Conservation (phyloP, 2,888 invertebrate genomes). For the Limnephilus rhombicus region DNA sequence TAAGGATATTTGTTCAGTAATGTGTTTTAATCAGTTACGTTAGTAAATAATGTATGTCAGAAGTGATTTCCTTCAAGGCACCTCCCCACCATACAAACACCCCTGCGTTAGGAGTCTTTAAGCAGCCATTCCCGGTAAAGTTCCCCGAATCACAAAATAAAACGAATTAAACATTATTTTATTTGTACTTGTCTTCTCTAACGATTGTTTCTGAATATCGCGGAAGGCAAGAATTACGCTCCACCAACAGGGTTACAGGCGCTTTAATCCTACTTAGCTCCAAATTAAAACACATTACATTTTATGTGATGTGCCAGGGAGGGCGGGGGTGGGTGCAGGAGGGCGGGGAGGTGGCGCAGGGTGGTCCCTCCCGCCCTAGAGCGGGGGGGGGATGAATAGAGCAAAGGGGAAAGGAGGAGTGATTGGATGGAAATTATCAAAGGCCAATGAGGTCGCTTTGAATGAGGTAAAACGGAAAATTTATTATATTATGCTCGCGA, state of each 20-base stretch:
- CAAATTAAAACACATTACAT: slow-evolving; percentile 63
- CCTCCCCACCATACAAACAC: background rate
- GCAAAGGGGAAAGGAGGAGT: slow-evolving; percentile 42
- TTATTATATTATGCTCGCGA: slow-evolving; percentile 13
- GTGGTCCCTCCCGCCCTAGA: background rate
- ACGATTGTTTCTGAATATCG: slow-evolving; percentile 52
- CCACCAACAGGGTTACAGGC: slow-evolving; percentile 7
- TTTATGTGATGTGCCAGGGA: slow-evolving; percentile 54
- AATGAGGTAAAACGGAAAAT: slow-evolving; percentile 24
- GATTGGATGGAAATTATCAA: slow-evolving; percentile 62
- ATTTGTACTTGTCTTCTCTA: slow-evolving; percentile 35
- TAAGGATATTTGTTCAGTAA: background rate
- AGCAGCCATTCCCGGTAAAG: slow-evolving; percentile 2
- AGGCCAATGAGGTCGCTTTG: slow-evolving; percentile 51
- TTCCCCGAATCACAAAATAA: slow-evolving; percentile 25
- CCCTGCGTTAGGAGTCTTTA: background rate
- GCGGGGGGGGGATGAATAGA: background rate
- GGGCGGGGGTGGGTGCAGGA: slow-evolving; percentile 15
- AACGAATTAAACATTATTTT: slow-evolving; percentile 48
- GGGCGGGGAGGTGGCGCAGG: slow-evolving; percentile 19
- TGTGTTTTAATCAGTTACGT: background rate
- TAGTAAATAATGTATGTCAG: background rate
- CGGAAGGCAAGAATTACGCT: slow-evolving; percentile 49
- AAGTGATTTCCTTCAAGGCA: slow-evolving; percentile 18
- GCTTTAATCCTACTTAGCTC: slow-evolving; percentile 61